Base-by-base conservation (phyloP, 2,888 invertebrate genomes). In the Aleiodes alternator region DNA sequence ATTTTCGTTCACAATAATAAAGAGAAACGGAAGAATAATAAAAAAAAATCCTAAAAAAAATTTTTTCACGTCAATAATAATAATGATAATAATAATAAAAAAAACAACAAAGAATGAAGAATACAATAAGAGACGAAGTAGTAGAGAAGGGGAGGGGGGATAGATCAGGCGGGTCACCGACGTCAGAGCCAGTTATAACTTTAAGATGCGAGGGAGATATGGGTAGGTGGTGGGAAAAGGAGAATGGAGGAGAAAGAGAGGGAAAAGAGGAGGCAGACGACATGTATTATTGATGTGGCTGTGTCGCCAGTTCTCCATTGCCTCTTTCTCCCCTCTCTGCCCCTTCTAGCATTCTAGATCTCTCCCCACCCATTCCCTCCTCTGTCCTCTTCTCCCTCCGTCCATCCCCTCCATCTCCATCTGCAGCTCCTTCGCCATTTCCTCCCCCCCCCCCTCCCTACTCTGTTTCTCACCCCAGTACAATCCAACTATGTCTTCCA, bases 281-380 rank as follows among this genome's bases (percentile, higher is more conserved):
- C 83, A 87, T 85, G 84, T 84, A 85, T 85, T 86, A 86, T 86
- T 85, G 84, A 86, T 86, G 85, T 78, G 82, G 81, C 83, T 78
- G 80, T 83, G 82, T 83, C 85, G 84, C 83, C 82, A 80, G 78
- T 79, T 79, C 77, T 80, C 74, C 82, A 77, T 78, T 38, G 38
- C 59, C 7, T 56, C 29, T 56, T 2, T 2, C 72, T 64, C 70
- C 77, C 72, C 76, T 68, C 72, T 75, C 77, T 75, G 79, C 76
- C 73, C 56, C 50, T 51, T 55, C 23, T 23, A 3, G 43, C 48
- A 56, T 73, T 73, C 70, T 48, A 59, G 69, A 78, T 64, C 69
- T 23, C 69, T 48, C 75, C 70, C 50, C 56, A 53, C 61, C 75
- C 70, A 31, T 70, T 59, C 50, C 61, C 53, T 69, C 72, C 72